Evolutionary conservation across 23 tunicate species (phyloP), one percentile per base, ranked within the genome.

Genomic region (Styela clava): DNA sequence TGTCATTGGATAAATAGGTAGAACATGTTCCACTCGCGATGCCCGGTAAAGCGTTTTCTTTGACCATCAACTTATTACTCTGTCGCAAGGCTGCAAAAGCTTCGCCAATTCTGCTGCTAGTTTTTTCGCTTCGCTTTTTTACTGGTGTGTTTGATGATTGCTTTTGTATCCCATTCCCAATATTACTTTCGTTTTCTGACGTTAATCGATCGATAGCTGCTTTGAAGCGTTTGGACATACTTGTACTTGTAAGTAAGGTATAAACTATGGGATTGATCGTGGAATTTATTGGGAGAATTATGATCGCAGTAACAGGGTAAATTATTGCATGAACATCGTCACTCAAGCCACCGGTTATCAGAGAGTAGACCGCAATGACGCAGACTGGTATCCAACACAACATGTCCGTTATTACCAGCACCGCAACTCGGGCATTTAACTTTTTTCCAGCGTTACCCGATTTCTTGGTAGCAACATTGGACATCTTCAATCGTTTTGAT

Each of bases 361-460:
- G 22, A 18, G 71, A 67, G 22, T 25, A 25, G 16, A 67, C 30
- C 16, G 31, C 71, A 67, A 67, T 25, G 22, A 22, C 12, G 71
- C 71, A 67, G 16, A 67, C 31, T 1, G 71, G 71, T 16, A 67
- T 67, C 71, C 71, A 67, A 22, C 71, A 67, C 31, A 67, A 24
- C 71, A 67, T 67, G 31, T 67, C 71, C 30, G 71, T 67, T 16
- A 67, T 18, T 18, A 67, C 71, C 30, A 67, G 30, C 71, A 67
- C 71, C 0, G 71, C 71, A 18, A 67, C 71, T 1, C 71, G 71
- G 12, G 71, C 30, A 1, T 29, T 67, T 0, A 67, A 22, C 71
- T 67, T 67, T 67, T 25, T 29, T 18, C 71, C 31, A 25, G 71
- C 71, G 31, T 67, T 67, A 22, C 30, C 31, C 31, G 31, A 25